Percentiles rank a stretch among this genome's conserved stretches.
phyloP scores from a whole-genome alignment of 2,797 vertebrate species.

The Selene dorsalis region DNA sequence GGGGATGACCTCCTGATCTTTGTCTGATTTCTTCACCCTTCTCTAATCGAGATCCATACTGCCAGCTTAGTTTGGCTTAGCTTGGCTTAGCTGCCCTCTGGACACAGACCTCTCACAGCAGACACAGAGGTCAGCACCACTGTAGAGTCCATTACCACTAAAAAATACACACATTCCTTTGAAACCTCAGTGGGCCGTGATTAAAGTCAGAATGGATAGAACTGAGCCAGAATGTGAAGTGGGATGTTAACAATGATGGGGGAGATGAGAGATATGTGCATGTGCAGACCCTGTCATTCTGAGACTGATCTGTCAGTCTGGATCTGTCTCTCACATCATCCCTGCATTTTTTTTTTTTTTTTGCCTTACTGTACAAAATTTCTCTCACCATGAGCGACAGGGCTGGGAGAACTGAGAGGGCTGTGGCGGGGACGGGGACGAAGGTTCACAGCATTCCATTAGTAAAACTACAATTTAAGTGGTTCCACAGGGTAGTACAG shows the following conservation, averaged over 20 bases:
- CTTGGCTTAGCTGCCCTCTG: conserved; percentile 74
- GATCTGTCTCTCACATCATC: conserved; percentile 32
- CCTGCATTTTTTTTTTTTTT: conserved; percentile 9
- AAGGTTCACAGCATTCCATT: conserved; percentile 38
- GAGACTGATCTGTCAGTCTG: conserved; percentile 56
- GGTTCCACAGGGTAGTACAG: conserved; percentile 34
- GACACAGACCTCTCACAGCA: conserved; percentile 65
- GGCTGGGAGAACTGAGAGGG: conserved; percentile 11
- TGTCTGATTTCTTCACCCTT: conserved; percentile 71
- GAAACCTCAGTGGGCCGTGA: conserved; percentile 46
- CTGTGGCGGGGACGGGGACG: background rate
- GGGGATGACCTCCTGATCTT: conserved; percentile 76
- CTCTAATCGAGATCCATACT: conserved; percentile 77
- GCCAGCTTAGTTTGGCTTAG: conserved; percentile 76
- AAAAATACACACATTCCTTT: conserved; percentile 52
- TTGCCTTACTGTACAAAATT: conserved; percentile 34
- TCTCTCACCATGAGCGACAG: conserved; percentile 24
- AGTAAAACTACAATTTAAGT: conserved; percentile 38
- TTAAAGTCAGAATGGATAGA: conserved; percentile 55
- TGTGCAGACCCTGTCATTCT: conserved; percentile 35
- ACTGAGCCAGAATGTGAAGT: conserved; percentile 46
- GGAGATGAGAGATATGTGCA: conserved; percentile 39
- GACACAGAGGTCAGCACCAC: conserved; percentile 67
- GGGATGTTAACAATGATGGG: conserved; percentile 52
- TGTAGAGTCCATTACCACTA: conserved; percentile 64